Conservation (phyloP, 2,113 vertebrate genomes). For the Elachura formosa region DNA sequence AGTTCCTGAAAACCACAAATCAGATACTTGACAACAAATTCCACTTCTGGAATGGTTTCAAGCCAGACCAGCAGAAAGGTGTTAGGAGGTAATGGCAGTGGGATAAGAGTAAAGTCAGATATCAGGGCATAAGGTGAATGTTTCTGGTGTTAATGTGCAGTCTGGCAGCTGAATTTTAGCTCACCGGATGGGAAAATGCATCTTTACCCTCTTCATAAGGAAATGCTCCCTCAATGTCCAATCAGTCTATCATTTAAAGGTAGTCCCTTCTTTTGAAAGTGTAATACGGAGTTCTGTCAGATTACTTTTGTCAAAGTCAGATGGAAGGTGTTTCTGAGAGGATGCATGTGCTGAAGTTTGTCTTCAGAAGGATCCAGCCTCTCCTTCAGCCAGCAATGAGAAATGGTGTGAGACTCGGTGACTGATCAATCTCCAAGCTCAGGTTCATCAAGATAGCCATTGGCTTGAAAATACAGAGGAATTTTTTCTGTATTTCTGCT, state of each 20-base stretch:
- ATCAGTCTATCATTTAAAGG: background rate
- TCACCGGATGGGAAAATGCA: background rate
- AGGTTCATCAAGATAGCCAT: background rate
- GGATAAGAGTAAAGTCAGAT: background rate
- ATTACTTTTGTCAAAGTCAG: background rate
- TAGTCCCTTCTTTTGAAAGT: background rate
- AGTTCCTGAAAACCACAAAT: background rate
- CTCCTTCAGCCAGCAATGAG: background rate
- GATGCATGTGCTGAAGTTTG: fast-evolving
- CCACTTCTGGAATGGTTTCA: background rate
- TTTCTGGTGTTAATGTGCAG: background rate
- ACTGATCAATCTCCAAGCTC: background rate
- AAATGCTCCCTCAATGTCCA: no score
- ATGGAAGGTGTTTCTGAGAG: background rate
- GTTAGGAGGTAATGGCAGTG: background rate
- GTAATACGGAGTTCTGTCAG: background rate
- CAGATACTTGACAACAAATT: background rate
- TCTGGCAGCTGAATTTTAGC: background rate
- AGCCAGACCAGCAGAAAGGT: fast-evolving
- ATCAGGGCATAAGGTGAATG: background rate
- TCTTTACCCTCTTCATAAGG: background rate
- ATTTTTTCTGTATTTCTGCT: background rate
- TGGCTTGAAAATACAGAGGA: background rate
- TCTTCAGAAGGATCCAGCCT: background rate
- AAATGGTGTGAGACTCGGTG: background rate